phyloP scores from a whole-genome alignment of 2,888 invertebrate species.

The Sarcophaga rosellei region DNA sequence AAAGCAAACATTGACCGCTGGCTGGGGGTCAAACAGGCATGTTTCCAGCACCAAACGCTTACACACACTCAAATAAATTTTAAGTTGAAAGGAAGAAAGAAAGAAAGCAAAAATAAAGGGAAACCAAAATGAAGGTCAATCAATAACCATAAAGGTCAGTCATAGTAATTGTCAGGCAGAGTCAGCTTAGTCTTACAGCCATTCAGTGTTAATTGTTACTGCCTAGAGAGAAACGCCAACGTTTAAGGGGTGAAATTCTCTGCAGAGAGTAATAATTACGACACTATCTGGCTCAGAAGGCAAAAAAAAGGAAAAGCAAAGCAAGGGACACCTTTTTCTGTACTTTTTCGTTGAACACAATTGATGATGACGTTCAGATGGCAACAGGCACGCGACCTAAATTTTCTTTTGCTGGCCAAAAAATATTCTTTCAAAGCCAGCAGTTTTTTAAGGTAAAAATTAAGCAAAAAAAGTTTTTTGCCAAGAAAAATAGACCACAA shows the following conservation, averaged over 20 bases:
- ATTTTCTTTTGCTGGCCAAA: neutral
- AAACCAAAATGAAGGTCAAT: slow-evolving; percentile 57
- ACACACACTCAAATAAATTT: neutral
- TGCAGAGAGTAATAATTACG: slow-evolving; percentile 13
- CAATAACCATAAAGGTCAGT: slow-evolving; percentile 64
- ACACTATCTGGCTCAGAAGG: neutral
- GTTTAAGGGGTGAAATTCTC: slow-evolving; percentile 35
- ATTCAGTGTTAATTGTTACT: slow-evolving; percentile 3
- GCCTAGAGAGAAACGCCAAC: neutral
- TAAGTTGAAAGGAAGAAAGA: neutral
- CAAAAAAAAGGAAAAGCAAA: too few species aligned
- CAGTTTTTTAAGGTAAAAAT: neutral
- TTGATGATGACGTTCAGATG: slow-evolving; percentile 23
- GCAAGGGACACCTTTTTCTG: too few species aligned
- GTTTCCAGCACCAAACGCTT: neutral
- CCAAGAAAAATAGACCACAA: slow-evolving; percentile 33
- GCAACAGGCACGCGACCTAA: slow-evolving; percentile 64
- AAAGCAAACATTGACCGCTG: slow-evolving; percentile 56
- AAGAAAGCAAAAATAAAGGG: slow-evolving; percentile 3
- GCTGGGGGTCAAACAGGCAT: slow-evolving; percentile 7
- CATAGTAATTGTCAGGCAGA: slow-evolving; percentile 3
- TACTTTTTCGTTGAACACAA: neutral
- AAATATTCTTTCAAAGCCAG: neutral
- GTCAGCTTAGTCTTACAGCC: neutral
- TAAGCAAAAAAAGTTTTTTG: neutral